These are phyloP conservation scores for Nematostella vectensis DNA, from an alignment of 92 coral and sea anemone species.

Conservation along the genomic window DNA sequence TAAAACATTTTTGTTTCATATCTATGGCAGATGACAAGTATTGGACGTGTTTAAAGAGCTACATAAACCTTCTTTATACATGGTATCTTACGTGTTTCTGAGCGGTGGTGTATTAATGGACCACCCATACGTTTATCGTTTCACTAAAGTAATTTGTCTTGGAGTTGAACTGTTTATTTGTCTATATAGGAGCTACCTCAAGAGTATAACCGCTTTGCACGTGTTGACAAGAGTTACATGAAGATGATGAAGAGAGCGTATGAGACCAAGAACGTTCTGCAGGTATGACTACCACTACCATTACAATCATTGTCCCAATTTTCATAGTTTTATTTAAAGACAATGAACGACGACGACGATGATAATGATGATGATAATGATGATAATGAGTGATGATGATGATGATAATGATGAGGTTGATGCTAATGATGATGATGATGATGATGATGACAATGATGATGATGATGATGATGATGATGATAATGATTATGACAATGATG, in stretches of 20 bases:
- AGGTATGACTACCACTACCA: constrained; percentile 53
- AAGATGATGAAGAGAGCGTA: constrained; percentile 96
- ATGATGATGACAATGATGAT: neutral
- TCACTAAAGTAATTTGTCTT: too few species aligned
- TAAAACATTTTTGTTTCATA: too few species aligned
- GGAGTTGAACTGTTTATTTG: too few species aligned
- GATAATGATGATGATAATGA: too few species aligned
- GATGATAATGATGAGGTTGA: too few species aligned
- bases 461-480: constrained; percentile 5
- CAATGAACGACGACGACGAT: neutral
- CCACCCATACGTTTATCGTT: too few species aligned
- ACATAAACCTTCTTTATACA: neutral
- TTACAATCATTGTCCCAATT: too few species aligned
- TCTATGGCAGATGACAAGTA: neutral
- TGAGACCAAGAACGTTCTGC: constrained; percentile 92
- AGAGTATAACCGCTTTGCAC: constrained; percentile 86
- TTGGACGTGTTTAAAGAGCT: neutral
- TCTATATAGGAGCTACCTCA: constrained; percentile 88
- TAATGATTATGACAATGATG: constrained; percentile 1
- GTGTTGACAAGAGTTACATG: constrained; percentile 98
- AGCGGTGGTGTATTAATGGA: too few species aligned
- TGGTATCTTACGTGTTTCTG: neutral
- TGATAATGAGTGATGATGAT: too few species aligned
- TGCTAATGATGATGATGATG: constrained; percentile 1
- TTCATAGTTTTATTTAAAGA: too few species aligned